A percentile compares a stretch with the other conserved stretches of the same genome.
Evolutionary conservation across 2,888 invertebrate species (phyloP).

Genomic region (Syritta pipiens): DNA sequence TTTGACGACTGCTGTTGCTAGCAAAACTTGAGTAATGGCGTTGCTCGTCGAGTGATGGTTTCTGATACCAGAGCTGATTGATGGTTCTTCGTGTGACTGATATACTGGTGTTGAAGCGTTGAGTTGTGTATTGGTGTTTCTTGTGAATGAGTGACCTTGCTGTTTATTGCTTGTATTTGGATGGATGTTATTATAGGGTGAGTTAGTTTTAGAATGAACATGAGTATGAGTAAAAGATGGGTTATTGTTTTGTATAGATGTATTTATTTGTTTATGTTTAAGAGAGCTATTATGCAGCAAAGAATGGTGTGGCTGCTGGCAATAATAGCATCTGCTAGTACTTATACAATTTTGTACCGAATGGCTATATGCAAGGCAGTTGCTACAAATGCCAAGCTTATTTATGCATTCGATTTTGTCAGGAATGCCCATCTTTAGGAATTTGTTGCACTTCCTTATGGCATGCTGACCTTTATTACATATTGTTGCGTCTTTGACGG

Average conservation of each 20-base stretch:
- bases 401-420: neutral
- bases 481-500: slow-evolving; percentile 9
- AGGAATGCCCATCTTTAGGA: slow-evolving; percentile 12
- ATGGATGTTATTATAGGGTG: neutral
- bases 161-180: neutral
- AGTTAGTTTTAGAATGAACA: neutral
- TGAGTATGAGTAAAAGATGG: neutral
- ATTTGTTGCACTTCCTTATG: slow-evolving; percentile 9
- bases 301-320: slow-evolving; percentile 4
- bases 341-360: neutral
- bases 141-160: neutral
- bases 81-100: neutral
- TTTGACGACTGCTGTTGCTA: slow-evolving; percentile 13
- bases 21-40: slow-evolving; percentile 21
- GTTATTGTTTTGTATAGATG: slow-evolving; percentile 1
- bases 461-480: slow-evolving; percentile 6
- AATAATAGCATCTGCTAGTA: neutral
- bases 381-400: neutral
- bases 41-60: slow-evolving; percentile 1
- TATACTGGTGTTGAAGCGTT: neutral
- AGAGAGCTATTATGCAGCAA: neutral
- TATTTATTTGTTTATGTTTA: neutral
- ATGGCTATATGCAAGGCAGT: slow-evolving; percentile 7
- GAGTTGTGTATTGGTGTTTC: neutral
- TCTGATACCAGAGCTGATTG: neutral